Conservation (phyloP, 2,888 invertebrate genomes). For the Troides oblongomaculatus region DNA sequence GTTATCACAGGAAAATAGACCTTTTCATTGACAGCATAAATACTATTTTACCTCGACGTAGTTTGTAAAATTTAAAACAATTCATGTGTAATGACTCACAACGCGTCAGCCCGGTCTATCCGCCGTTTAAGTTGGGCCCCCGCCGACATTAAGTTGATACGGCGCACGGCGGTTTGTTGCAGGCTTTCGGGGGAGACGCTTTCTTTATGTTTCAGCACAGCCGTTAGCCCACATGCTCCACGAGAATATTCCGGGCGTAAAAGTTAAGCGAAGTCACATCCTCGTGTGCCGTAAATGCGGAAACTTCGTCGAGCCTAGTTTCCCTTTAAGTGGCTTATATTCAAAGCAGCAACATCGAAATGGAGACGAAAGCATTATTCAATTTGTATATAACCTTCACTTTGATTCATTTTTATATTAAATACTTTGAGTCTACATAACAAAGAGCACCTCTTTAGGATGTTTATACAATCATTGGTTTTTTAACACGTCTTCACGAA, state of each 20-base stretch:
- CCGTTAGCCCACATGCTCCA: slow-evolving; percentile 23
- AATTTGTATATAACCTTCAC: no score
- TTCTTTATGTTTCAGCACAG: slow-evolving; percentile 32
- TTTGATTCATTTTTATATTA: no score
- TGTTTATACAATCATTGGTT: no score
- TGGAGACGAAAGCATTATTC: no score
- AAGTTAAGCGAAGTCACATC: slow-evolving; percentile 16
- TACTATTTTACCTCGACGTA: neutral
- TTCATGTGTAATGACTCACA: slow-evolving; percentile 46
- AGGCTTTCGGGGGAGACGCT: slow-evolving; percentile 9
- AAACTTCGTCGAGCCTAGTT: slow-evolving; percentile 16
- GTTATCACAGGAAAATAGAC: no score
- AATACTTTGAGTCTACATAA: no score
- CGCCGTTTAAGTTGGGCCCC: slow-evolving; percentile 41
- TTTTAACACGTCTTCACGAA: no score
- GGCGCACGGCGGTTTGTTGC: slow-evolving; percentile 36
- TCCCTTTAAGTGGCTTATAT: slow-evolving; percentile 19
- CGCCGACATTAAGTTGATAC: slow-evolving; percentile 37
- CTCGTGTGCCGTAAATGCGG: slow-evolving; percentile 17
- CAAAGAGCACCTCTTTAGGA: no score
- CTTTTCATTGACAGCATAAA: no score
- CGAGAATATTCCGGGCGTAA: slow-evolving; percentile 18
- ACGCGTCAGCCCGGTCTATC: slow-evolving; percentile 51
- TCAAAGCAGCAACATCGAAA: neutral
- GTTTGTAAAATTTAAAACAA: slow-evolving; percentile 17